A percentile compares a stretch with the other conserved stretches of the same genome.
Conservation (phyloP, 1,140 invertebrate species). For the Megalopta genalis region DNA sequence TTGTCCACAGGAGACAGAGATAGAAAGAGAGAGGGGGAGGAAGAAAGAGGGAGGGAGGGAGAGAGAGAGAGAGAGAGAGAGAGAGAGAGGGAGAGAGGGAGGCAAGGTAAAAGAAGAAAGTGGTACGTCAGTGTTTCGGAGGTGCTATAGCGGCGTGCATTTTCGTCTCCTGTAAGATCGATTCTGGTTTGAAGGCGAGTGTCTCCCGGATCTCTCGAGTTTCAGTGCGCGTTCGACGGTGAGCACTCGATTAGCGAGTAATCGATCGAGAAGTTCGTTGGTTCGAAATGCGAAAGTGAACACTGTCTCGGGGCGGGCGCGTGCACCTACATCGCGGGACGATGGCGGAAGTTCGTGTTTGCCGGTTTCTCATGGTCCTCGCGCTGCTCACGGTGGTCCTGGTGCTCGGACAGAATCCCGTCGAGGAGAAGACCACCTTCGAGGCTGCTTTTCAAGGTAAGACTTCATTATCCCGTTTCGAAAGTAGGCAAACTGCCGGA, state of each 20-base stretch:
- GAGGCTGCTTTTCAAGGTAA: constrained; percentile 83
- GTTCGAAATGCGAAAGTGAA: constrained; percentile 56
- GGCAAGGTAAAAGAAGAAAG: neutral
- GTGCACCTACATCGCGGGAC: constrained; percentile 63
- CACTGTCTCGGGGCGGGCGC: constrained; percentile 23
- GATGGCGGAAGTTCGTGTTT: constrained; percentile 65
- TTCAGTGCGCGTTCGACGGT: constrained; percentile 30
- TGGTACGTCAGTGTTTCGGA: constrained; percentile 15
- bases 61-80: too few species aligned
- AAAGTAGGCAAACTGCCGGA: too few species aligned
- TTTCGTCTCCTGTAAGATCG: neutral
- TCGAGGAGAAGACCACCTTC: constrained; percentile 78
- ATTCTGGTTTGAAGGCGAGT: neutral
- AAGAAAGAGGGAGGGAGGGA: too few species aligned
- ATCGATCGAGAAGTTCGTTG: constrained; percentile 16
- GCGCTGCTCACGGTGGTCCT: constrained; percentile 62
- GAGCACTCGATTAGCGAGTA: constrained; percentile 11
- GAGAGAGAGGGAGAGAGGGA: too few species aligned
- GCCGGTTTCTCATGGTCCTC: constrained; percentile 70
- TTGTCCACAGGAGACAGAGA: neutral
- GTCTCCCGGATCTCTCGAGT: constrained; percentile 2
- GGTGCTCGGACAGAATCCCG: constrained; percentile 69
- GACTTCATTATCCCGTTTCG: neutral
- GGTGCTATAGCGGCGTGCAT: constrained; percentile 10
- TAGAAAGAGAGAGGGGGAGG: too few species aligned